Evolutionary conservation across 2,113 vertebrate genomes (phyloP), one percentile per base, ranked within the genome.

Genomic region (Oryzias melastigma): DNA sequence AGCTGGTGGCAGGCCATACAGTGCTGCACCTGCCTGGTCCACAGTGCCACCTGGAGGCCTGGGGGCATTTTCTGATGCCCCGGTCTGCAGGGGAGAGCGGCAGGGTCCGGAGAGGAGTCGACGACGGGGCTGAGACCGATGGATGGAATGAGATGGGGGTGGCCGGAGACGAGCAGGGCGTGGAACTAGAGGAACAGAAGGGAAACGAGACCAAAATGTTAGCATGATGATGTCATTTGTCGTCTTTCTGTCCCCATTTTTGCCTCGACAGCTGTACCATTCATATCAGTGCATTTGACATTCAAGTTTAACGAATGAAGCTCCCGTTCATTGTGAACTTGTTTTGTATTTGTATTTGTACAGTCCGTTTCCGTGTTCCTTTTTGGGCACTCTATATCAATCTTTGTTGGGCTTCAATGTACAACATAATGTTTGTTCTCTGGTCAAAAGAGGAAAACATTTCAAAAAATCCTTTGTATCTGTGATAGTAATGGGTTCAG

Each of bases 1-100:
- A 98, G 93, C 71, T 99, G 97, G 97, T 98, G 96, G 96, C 94
- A 96, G n/a, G 95, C 96, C 92, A 95, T 98, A 71, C 95, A 98
- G 90, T 99, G 96, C 92, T 96, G 96, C 68, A 94, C 92, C 93
- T 99, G 97, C 69, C 85, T 98, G 91, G 94, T 98, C 91, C 96
- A 97, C 91, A 95, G 58, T 0, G 92, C 94, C 8, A 76, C 95
- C 25, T 98, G 96, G 96, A 90, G 90, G 83, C 92, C 83, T 0
- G 78, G 92, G 66, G 94, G 95, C 63, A 91, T 97, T 91, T 89
- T 96, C 93, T 97, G 95, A 99, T 86, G 59, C 57, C 19, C 48
- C 1, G 48, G 62, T 57, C 42, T 41, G 1, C 50, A n/a, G 0
- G 63, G 40, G 25, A 56, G 62, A 25, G 1, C 48, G 0, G 0